Evolutionary conservation across 1,140 invertebrate species (phyloP), one percentile per base, ranked within the genome.

Genomic region (Drosophila melanogaster): DNA sequence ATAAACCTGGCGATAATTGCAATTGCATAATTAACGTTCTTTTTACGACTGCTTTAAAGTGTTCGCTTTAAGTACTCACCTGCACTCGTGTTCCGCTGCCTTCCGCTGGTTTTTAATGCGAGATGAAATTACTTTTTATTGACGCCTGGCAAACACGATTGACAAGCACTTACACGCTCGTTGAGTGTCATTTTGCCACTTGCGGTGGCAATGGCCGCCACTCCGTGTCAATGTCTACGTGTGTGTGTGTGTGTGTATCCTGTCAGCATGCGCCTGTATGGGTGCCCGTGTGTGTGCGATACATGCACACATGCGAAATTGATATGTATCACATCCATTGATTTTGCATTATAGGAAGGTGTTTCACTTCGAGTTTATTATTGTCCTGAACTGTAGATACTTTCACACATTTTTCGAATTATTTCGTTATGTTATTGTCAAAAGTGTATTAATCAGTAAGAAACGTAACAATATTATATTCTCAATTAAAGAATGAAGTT

Each of bases 61-160:
- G 19, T 4, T 12, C 38, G 43, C 64, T 70, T 70, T 70, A 70
- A 71, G 65, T 35, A 57, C 67, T 71, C 17, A 70, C 54, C 67
- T 70, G 43, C 33, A 47, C 35, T 30, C 38, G 37, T 37, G 37
- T 22, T 50, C 37, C 49, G 17, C 11, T 33, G 33, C 15, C 70
- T 56, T 57, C 46, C 33, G 7, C 55, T 46, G 54, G 44, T 46
- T 65, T 78, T 77, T 81, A 60, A 60, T 62, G 66, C 24, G 67
- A 37, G 70, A 81, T 77, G 76, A 74, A 81, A 80, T 80, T 84
- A 53, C 57, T 64, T 83, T 81, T 83, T 66, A 75, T 81, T 72
- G 72, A 58, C 56, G 80, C 56, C 53, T 37, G 58, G 44, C 64
- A 83, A 81, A 84, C 59, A 75, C 77, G 80, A 85, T 85, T 81